Percentiles rank a stretch among this genome's conserved stretches.
Evolutionary conservation across 1,140 invertebrate species (phyloP).

Genomic region (Nebria ingens): DNA sequence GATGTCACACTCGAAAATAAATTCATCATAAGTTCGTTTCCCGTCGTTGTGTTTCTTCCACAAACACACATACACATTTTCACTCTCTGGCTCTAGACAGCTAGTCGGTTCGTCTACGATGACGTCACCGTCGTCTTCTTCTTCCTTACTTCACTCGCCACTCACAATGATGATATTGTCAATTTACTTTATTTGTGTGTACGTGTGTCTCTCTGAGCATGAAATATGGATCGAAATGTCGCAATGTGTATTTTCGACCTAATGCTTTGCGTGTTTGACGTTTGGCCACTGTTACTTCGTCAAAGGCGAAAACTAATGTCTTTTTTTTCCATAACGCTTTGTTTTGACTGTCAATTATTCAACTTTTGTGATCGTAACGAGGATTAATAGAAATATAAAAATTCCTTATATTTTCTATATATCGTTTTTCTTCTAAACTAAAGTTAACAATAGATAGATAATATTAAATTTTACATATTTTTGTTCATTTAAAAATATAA

Average conservation of each 20-base stretch:
- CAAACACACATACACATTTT: not conserved
- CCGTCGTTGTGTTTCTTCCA: not conserved
- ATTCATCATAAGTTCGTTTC: constrained; percentile 10
- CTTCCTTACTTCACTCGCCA: not conserved
- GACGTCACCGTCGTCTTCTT: not conserved
- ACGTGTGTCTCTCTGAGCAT: not conserved
- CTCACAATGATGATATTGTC: not conserved
- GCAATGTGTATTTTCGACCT: constrained; percentile 3
- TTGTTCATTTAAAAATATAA: no score
- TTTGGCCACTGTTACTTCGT: no score
- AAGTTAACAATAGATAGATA: no score
- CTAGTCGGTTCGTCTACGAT: not conserved
- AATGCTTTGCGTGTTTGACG: constrained; percentile 3
- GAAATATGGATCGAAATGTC: constrained; percentile 8
- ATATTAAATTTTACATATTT: no score
- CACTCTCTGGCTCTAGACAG: not conserved
- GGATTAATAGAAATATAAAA: no score
- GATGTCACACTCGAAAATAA: constrained; percentile 7
- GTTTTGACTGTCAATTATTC: no score
- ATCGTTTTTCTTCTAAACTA: no score
- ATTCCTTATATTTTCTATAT: no score
- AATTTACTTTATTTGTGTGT: constrained; percentile 10
- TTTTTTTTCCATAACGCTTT: no score
- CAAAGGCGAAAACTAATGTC: no score
- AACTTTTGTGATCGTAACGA: no score